Conservation (phyloP, 1,140 invertebrate species). For the Cydia strobilella region DNA sequence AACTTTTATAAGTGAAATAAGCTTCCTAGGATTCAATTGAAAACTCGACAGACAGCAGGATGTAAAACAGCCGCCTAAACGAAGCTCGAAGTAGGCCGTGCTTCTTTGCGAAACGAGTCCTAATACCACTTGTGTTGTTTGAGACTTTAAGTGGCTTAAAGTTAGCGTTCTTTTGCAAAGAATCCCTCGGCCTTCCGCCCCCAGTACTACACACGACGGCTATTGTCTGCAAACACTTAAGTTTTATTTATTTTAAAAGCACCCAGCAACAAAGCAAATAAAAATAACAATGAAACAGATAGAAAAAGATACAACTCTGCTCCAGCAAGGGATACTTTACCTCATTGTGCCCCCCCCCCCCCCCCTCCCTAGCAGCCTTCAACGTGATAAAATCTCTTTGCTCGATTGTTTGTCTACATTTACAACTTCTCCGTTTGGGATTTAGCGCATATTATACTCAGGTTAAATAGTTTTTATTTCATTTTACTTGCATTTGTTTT, state of each 20-base stretch:
- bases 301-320: not conserved
- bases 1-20: not conserved
- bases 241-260: constrained; percentile 30
- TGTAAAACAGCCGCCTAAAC: not conserved
- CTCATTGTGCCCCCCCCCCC: not conserved
- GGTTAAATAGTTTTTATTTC: constrained; percentile 11
- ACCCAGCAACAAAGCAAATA: constrained; percentile 29
- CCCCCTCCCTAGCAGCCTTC: too few relatives aligned
- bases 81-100: not conserved
- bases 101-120: constrained; percentile 54
- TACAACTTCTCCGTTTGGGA: constrained; percentile 13
- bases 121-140: constrained; percentile 51
- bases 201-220: constrained; percentile 11
- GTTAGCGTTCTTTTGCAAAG: constrained; percentile 48
- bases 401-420: constrained; percentile 22
- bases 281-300: constrained; percentile 29
- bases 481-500: not conserved
- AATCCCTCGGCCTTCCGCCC: constrained; percentile 34
- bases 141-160: constrained; percentile 59
- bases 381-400: constrained; percentile 8
- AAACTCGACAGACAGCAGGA: not conserved
- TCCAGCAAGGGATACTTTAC: constrained; percentile 1
- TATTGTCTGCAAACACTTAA: constrained; percentile 26
- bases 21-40: not conserved
- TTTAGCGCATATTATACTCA: constrained; percentile 14